Base-by-base conservation (phyloP, 2,888 invertebrate genomes). In the Epistrophe eligans region DNA sequence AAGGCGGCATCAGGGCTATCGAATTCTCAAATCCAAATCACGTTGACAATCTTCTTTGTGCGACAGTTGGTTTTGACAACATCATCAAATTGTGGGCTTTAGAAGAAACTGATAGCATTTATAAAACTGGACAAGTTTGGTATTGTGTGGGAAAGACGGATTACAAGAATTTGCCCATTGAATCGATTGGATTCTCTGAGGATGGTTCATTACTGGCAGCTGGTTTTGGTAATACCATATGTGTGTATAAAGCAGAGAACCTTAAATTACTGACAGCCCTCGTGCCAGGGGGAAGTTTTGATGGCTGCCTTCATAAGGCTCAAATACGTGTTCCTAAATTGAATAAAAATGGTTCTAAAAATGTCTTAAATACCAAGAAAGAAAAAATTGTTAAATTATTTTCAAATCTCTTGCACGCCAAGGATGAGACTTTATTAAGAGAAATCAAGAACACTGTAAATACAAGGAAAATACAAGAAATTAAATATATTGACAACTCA, bases 161-260 rank as follows among this genome's bases (percentile, higher is more conserved):
- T 79, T 97, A 96, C 89, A 94, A 95, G 70, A 93, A 95, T 88
- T 91, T 95, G 19, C 91, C 94, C 0, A 94, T 95, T 28, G 93
- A 94, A 24, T 94, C 94, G 52, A 93, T 95, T 4, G 94, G 94
- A 58, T 97, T 97, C 92, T 95, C 96, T 0, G 93, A 94, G 79
- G 97, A 97, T 92, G 96, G 96, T n/a, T 96, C 97, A 0, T 91
- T 97, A 32, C 90, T 97, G 55, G 96, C 95, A 7, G 95, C 96
- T 15, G 95, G 95, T 11, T 97, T 96, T 92, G 95, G 94, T 38
- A 93, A 94, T 28, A 94, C 94, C 10, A 91, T 97, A 60, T 97
- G 97, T 0, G 92, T 96, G 32, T 97, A 96, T 95, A 94, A 94
- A 85, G 94, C 95, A 0, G 94, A 95, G 60, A 93, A 93, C 1